Percentiles rank a stretch among this genome's conserved stretches.
phyloP scores from a whole-genome alignment of 2,797 vertebrate genomes.

The Orestias chungarensis region DNA sequence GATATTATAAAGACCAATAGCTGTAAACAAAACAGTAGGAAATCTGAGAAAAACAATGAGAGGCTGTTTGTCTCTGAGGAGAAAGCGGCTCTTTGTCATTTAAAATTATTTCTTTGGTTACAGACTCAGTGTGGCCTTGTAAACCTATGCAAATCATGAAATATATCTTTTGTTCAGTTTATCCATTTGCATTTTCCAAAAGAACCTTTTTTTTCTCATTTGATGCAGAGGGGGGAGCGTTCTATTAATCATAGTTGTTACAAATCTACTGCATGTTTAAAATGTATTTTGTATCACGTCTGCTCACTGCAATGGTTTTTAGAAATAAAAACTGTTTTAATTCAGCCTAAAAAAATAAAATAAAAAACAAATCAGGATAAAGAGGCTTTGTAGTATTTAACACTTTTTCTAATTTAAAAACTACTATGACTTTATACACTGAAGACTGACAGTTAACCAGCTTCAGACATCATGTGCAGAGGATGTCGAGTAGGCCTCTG shows the following conservation, averaged over 20 bases:
- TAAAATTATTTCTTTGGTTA: slow-evolving; percentile 42
- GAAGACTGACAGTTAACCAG: too few species aligned
- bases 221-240: not conserved
- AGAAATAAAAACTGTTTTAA: too few species aligned
- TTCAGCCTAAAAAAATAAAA: not conserved
- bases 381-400: too few species aligned
- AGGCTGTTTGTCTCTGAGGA: slow-evolving; percentile 38
- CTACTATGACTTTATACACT: too few species aligned
- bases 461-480: too few species aligned
- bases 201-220: not conserved
- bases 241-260: not conserved
- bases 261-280: not conserved
- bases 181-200: not conserved
- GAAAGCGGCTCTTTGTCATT: slow-evolving; percentile 31
- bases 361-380: not conserved
- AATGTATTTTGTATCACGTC: not conserved
- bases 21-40: slow-evolving; percentile 22
- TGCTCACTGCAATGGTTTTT: too few species aligned
- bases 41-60: slow-evolving; percentile 27
- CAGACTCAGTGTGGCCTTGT: not conserved
- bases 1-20: slow-evolving; percentile 42
- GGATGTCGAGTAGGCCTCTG: too few species aligned
- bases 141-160: not conserved
- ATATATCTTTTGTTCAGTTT: not conserved
- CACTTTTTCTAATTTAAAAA: too few species aligned